These are phyloP conservation scores for Poeciliopsis retropinna DNA, from an alignment of 2,113 vertebrate genomes.

Conservation along the genomic window DNA sequence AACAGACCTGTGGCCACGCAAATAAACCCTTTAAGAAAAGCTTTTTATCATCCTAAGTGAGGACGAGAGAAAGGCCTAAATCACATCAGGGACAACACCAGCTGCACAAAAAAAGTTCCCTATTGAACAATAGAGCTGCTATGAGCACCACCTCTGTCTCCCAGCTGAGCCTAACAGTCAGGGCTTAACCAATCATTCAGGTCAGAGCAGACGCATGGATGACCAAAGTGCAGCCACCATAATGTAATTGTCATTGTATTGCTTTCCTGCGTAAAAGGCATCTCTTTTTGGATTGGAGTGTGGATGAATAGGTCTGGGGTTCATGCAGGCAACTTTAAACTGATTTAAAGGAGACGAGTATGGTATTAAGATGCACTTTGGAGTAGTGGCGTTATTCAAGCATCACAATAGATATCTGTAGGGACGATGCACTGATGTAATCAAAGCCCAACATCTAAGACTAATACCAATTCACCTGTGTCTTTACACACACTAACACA, in stretches of 20 bases:
- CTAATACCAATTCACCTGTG: constrained; percentile 46
- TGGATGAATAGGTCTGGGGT: constrained; percentile 74
- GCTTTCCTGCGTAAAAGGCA: constrained; percentile 77
- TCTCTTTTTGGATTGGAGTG: constrained; percentile 74
- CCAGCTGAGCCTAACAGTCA: constrained; percentile 73
- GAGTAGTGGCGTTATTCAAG: constrained; percentile 73
- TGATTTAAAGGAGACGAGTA: constrained; percentile 76
- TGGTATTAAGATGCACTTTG: constrained; percentile 80
- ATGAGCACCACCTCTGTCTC: constrained; percentile 71
- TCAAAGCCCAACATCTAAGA: constrained; percentile 61
- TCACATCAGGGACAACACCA: constrained; percentile 78
- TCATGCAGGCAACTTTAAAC: constrained; percentile 75
- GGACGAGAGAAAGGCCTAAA: constrained; percentile 68
- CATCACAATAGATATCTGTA: constrained; percentile 67
- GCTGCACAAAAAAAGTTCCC: constrained; percentile 76
- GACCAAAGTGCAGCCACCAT: constrained; percentile 78
- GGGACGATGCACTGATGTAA: constrained; percentile 55
- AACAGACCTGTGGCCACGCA: constrained; percentile 38
- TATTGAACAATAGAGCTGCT: constrained; percentile 69
- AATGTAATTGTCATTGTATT: constrained; percentile 85
- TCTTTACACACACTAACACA: constrained; percentile 33
- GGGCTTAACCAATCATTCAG: constrained; percentile 73
- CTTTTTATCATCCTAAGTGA: constrained; percentile 74
- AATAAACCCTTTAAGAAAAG: constrained; percentile 45
- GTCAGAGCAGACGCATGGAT: constrained; percentile 74